Evolutionary conservation across 2,888 invertebrate genomes (phyloP).

Genomic region (Lasioglossum figueresi): DNA sequence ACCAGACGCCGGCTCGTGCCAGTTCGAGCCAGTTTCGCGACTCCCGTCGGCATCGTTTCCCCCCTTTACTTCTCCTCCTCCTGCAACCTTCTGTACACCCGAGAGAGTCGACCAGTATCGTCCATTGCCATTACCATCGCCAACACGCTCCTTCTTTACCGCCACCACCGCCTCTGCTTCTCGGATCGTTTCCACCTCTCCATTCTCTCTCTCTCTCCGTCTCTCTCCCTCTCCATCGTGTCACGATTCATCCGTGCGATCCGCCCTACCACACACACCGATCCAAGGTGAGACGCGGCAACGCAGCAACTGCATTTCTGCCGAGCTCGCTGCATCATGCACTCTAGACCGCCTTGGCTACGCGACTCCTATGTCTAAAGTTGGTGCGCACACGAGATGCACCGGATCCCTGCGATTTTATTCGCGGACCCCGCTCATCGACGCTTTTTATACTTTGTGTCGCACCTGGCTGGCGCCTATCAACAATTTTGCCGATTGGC

Average conservation of each 20-base stretch:
- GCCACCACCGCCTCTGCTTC: constrained; percentile 28
- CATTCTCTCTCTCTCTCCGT: neutral
- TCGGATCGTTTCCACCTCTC: constrained; percentile 34
- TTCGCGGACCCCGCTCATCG: neutral
- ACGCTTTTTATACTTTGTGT: neutral
- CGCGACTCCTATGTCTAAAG: neutral
- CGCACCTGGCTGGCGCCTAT: constrained; percentile 3
- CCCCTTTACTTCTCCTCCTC: constrained; percentile 45
- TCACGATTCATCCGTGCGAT: constrained; percentile 37
- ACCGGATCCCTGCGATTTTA: neutral
- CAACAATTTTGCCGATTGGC: neutral
- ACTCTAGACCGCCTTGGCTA: neutral
- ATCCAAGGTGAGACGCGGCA: constrained; percentile 43
- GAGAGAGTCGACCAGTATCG: constrained; percentile 32
- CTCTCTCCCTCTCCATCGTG: neutral
- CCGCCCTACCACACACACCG: constrained; percentile 31
- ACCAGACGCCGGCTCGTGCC: constrained; percentile 75
- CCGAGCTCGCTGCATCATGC: neutral
- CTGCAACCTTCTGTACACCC: constrained; percentile 19
- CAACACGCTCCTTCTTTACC: constrained; percentile 26
- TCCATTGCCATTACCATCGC: constrained; percentile 60
- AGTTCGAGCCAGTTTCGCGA: constrained; percentile 79
- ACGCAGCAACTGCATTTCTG: constrained; percentile 53
- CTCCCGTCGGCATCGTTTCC: constrained; percentile 56
- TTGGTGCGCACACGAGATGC: neutral